phyloP scores from a whole-genome alignment of 2,113 vertebrate genomes.

The Osmerus mordax region DNA sequence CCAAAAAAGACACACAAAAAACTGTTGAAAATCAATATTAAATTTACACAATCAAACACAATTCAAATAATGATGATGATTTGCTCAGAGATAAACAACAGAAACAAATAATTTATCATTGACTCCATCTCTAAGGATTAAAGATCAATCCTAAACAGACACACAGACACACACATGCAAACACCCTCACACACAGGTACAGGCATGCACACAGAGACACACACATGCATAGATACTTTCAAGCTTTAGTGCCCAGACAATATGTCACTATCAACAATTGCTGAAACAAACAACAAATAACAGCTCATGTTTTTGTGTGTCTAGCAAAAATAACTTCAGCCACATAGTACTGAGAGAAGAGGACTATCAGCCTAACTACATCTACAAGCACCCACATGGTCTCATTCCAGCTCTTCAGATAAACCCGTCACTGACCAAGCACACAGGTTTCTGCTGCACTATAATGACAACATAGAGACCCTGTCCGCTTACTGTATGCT shows the following conservation, averaged over 20 bases:
- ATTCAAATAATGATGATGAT: too few species aligned
- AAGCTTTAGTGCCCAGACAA: background rate
- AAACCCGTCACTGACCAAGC: background rate
- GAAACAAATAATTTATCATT: too few species aligned
- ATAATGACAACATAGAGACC: background rate
- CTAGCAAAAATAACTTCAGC: constrained; percentile 1
- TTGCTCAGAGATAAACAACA: too few species aligned
- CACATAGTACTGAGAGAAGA: background rate
- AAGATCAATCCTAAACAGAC: background rate
- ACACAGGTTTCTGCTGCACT: background rate
- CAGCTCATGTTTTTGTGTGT: constrained; percentile 10
- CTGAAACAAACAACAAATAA: background rate
- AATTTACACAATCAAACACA: too few species aligned
- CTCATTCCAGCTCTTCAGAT: constrained; percentile 5
- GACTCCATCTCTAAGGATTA: too few species aligned
- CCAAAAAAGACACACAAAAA: too few species aligned
- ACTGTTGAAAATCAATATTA: too few species aligned
- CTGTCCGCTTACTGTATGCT: background rate
- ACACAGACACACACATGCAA: constrained; percentile 17
- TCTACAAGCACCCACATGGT: background rate
- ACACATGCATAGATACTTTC: constrained; percentile 8
- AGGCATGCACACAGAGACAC: constrained; percentile 17
- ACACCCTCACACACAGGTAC: constrained; percentile 6
- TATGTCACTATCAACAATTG: background rate
- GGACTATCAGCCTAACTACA: background rate